A percentile compares a stretch with the other conserved stretches of the same genome.
phyloP scores from a whole-genome alignment of 1,140 invertebrate genomes.

The Bradysia coprophila region DNA sequence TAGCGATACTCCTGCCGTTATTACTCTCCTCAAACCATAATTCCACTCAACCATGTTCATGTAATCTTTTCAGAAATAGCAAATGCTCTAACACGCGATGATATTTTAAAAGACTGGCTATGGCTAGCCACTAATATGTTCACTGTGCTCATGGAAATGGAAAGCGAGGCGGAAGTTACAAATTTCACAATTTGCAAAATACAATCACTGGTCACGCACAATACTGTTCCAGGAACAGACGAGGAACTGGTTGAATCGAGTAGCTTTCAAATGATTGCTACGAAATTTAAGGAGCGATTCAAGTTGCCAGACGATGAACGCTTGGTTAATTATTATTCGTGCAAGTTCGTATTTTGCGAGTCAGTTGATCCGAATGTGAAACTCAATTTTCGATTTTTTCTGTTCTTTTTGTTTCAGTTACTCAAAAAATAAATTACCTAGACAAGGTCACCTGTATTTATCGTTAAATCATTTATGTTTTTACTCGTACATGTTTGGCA shows the following conservation, averaged over 20 bases:
- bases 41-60: too few species aligned
- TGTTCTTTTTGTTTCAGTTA: constrained; percentile 42
- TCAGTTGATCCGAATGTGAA: neutral
- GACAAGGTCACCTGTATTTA: constrained; percentile 91
- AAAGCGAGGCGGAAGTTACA: constrained; percentile 83
- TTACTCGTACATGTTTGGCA: constrained; percentile 84
- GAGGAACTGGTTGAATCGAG: constrained; percentile 17
- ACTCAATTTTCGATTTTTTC: neutral
- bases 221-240: constrained; percentile 10
- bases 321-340: constrained; percentile 86
- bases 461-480: constrained; percentile 93
- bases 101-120: constrained; percentile 84
- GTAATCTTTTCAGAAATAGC: constrained; percentile 69
- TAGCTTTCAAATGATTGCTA: constrained; percentile 18
- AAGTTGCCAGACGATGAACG: constrained; percentile 86
- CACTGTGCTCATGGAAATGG: constrained; percentile 73
- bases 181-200: constrained; percentile 95
- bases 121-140: constrained; percentile 82
- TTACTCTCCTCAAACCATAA: too few species aligned
- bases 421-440: constrained; percentile 78
- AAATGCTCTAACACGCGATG: constrained; percentile 62
- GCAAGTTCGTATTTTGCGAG: constrained; percentile 61
- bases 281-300: constrained; percentile 78
- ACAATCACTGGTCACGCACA: constrained; percentile 35
- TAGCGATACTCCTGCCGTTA: too few species aligned